Conservation (phyloP, 1,140 invertebrate genomes). For the Eumaeus atala region DNA sequence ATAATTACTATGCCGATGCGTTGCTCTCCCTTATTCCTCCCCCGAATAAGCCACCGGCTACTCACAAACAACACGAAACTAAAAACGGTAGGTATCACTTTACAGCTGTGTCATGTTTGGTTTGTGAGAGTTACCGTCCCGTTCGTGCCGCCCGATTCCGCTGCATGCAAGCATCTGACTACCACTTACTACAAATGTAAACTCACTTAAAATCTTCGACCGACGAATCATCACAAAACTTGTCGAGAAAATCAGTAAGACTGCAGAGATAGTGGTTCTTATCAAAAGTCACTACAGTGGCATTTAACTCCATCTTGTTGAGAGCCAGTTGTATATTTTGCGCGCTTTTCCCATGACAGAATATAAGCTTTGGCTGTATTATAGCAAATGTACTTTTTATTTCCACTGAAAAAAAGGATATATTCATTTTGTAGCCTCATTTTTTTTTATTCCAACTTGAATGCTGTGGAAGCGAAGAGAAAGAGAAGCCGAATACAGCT, state of each 20-base stretch:
- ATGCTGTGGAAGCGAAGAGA: too few species aligned
- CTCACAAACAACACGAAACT: too few species aligned
- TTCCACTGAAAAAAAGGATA: slow-evolving; percentile 35
- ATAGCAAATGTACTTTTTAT: slow-evolving; percentile 35
- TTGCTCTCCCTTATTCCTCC: too few species aligned
- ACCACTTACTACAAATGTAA: not conserved
- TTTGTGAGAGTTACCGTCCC: not conserved
- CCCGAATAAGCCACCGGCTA: too few species aligned
- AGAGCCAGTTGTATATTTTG: slow-evolving; percentile 42
- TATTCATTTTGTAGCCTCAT: not conserved
- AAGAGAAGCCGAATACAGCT: too few species aligned
- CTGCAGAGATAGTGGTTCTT: slow-evolving; percentile 41
- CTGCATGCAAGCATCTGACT: too few species aligned
- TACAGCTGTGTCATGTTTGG: too few species aligned
- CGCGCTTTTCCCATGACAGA: slow-evolving; percentile 53
- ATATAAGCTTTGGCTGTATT: slow-evolving; percentile 45
- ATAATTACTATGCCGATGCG: too few species aligned
- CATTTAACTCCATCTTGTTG: slow-evolving; percentile 38
- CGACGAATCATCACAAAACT: slow-evolving; percentile 30
- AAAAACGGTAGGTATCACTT: too few species aligned
- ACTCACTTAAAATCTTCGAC: slow-evolving; percentile 46
- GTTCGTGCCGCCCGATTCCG: not conserved
- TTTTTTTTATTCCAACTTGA: too few species aligned
- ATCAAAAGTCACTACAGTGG: slow-evolving; percentile 52
- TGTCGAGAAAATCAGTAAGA: slow-evolving; percentile 39